Evolutionary conservation across 64 coral and sea anemone species (phyloP).

Genomic region (Montipora cactus): DNA sequence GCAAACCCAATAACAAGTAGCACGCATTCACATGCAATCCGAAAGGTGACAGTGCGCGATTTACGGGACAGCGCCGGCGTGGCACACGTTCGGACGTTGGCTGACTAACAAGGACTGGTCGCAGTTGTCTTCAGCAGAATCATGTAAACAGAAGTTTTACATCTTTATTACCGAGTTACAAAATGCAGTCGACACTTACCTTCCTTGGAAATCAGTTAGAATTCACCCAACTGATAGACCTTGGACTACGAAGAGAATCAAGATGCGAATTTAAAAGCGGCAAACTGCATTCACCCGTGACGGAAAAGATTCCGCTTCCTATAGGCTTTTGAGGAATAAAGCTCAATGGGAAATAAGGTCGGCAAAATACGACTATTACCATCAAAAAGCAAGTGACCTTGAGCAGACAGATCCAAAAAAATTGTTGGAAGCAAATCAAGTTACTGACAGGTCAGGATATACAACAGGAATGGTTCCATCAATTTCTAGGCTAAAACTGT

Average conservation of each 20-base stretch:
- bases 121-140: too few relatives aligned
- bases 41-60: too few relatives aligned
- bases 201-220: constrained; percentile 31
- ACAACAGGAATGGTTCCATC: constrained; percentile 46
- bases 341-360: too few relatives aligned
- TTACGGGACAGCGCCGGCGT: too few relatives aligned
- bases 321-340: too few relatives aligned
- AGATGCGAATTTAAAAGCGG: constrained; percentile 44
- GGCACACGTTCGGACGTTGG: too few relatives aligned
- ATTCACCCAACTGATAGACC: not conserved
- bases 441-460: too few relatives aligned
- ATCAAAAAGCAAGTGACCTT: constrained; percentile 65
- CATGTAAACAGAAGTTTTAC: not conserved
- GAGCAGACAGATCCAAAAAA: constrained; percentile 44
- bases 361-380: not conserved
- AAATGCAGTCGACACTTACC: constrained; percentile 20
- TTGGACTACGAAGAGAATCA: constrained; percentile 49
- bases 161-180: constrained; percentile 44
- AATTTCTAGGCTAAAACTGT: constrained; percentile 32
- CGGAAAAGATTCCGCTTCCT: constrained; percentile 44
- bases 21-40: too few relatives aligned
- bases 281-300: constrained; percentile 38
- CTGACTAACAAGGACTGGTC: too few relatives aligned
- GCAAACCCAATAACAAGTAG: too few relatives aligned
- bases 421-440: constrained; percentile 54